Base-by-base conservation (phyloP, 2,113 vertebrate genomes). In the Paradoxurus hermaphroditus region DNA sequence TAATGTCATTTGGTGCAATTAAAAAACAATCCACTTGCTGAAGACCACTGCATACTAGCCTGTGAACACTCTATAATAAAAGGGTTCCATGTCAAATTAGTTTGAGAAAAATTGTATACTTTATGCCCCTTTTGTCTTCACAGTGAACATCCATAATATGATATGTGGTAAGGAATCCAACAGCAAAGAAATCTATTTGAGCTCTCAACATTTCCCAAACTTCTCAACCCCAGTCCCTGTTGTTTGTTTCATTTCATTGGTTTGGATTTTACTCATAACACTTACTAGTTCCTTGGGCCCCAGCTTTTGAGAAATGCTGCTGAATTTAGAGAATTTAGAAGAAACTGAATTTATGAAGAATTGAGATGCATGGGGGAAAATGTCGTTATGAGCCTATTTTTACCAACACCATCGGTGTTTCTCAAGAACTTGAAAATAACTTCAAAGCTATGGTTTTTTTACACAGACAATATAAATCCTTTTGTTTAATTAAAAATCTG, bases 341-440 rank as follows among this genome's bases (percentile, higher is more conserved):
- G 39, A 94, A 93, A 36, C 31, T 75, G 62, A 84, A 79, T 18
- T 95, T 53, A 90, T 79, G 27, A 63, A 53, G 36, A 89, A 70
- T 59, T 65, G 21, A 13, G 19, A 65, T 77, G 11, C 39, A 31
- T 31, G 72, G 25, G 11, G 29, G 29, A 41, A 90, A 89, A 73
- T 62, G 31, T 75, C 10, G 12, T 92, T 75, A 62, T 67, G 15
- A 85, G 46, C 90, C 19, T 46, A 13, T 65, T 93, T 90, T 75
- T 16, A 21, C 73, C 36, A 95, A 65, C 3, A 75, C n/a, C 9
- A 59, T 67, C 19, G 78, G 7, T 87, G 91, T 87, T 93, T 91
- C 85, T 86, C 41, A 90, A 83, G 18, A 90, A 72, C 34, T 92
- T 67, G 70, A 96, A 90, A 92, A 86, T 86, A 62, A 72, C 13